A percentile compares a stretch with the other conserved stretches of the same genome.
Conservation (phyloP, 2,113 vertebrate species). For the Camelus dromedarius region DNA sequence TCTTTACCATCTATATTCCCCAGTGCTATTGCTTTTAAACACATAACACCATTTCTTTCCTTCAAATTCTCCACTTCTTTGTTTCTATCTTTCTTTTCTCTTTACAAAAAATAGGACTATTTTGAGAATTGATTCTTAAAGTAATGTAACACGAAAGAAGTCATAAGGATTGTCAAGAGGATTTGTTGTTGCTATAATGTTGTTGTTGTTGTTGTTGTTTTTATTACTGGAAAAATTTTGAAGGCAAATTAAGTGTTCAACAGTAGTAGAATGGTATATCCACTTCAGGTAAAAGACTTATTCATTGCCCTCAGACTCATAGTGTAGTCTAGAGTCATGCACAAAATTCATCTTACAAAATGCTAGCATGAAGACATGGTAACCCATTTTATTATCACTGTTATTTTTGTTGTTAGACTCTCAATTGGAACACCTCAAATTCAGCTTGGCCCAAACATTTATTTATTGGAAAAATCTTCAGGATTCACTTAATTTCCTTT, state of each 20-base stretch:
- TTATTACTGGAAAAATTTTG: background rate
- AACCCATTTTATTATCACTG: background rate
- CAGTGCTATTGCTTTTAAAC: background rate
- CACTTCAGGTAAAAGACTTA: background rate
- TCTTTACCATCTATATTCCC: background rate
- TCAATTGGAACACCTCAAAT: background rate
- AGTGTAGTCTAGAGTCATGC: background rate
- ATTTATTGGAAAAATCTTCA: background rate
- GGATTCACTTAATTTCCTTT: background rate
- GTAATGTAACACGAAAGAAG: background rate
- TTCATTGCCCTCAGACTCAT: background rate
- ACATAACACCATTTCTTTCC: background rate
- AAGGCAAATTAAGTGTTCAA: background rate
- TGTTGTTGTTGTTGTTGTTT: background rate
- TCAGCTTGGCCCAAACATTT: background rate
- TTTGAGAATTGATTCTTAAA: background rate
- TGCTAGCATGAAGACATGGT: background rate
- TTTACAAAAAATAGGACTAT: background rate
- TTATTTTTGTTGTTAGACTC: background rate
- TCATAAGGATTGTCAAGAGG: background rate
- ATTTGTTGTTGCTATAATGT: background rate
- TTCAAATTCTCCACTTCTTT: background rate
- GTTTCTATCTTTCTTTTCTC: background rate
- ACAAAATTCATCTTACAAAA: background rate
- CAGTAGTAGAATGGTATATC: background rate